Evolutionary conservation across 2,888 invertebrate species (phyloP), one percentile per base, ranked within the genome.

Genomic region (Andrena bicolor): DNA sequence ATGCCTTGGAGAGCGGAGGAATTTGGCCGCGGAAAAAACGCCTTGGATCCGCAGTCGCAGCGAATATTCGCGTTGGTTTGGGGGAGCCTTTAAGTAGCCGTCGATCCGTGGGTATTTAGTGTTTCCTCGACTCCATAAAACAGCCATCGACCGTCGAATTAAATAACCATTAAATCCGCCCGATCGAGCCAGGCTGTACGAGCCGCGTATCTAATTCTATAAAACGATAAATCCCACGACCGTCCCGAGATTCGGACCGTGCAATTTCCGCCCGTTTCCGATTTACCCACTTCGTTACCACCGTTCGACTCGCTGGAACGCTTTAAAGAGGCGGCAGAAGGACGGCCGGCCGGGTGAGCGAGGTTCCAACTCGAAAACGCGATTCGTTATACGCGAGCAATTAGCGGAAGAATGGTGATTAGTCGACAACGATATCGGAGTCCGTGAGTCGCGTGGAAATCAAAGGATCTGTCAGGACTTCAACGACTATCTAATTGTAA

Each of bases 381-480:
- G 79, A 84, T 84, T 84, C 76, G 75, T 85, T 82, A 76, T 76
- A 77, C 76, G 76, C 58, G 56, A 56, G 79, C 84, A 86, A 87
- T 87, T 87, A 86, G 71, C 71, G 80, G 73, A 76, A 72, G 76
- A 58, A 69, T 66, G 73, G 77, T 86, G 87, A 86, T 87, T 83
- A 86, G 68, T 66, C 70, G 63, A 51, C 58, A 78, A 84, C 76
- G 84, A 86, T 87, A 85, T 84, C 84, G 84, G 61, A 53, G 64
- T 48, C 68, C 80, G 71, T 83, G 77, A 84, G 82, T 87, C 84
- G 75, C 63, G 56, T 76, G 77, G 73, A 65, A 53, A 53, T 26
- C 74, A 69, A 86, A 81, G 75, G 84, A 87, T 66, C 69, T 74
- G 7, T n/a, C 32, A 13, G 48, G 49, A 35, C 58, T 35, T 80